Base-by-base conservation (phyloP, 2,888 invertebrate genomes). In the Andrena dorsata region DNA sequence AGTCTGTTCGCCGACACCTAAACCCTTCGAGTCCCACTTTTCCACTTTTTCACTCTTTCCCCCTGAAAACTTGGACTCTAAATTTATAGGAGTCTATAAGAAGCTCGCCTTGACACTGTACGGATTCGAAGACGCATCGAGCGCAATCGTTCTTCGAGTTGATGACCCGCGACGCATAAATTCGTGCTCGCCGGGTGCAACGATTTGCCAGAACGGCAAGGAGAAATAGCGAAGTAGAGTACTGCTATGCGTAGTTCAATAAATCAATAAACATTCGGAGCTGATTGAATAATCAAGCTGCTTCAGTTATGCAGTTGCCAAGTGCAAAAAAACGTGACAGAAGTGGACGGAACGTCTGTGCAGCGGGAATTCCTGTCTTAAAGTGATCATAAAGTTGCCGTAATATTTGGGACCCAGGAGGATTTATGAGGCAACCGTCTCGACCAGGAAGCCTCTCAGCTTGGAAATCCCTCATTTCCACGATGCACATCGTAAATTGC, bases 401-500 rank as follows among this genome's bases (percentile, higher is more conserved):
- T 2, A 20, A 32, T 32, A 26, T 35, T 69, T 23, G n/a, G n/a
- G 51, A 1, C 26, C 32, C 10, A 2, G 41, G 8, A 30, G 30
- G 58, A 30, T 23, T 16, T 16, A 16, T 16, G 20, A 26, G 47
- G 47, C 23, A 30, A n/a, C 41, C 13, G 23, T 7, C 16, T n/a
- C 6, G n/a, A 16, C 53, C 26, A 51, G 47, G 20, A 56, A 61
- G 66, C 30, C 41, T 6, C 32, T 51, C 32, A 10, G 10, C 13
- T 26, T 35, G 64, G 49, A 64, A 79, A 79, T 79, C 76, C 51
- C 64, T n/a, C 28, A 76, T 69, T 70, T 79, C 23, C 68, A 49
- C 53, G 23, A 41, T n/a, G 74, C 8, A n/a, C n/a, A 16, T 32
- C 60, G 47, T 77, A 77, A 74, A 66, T 61, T 51, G 53, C 35